Evolutionary conservation across 2,888 invertebrate species (phyloP).

Genomic region (Erpobdella octoculata): DNA sequence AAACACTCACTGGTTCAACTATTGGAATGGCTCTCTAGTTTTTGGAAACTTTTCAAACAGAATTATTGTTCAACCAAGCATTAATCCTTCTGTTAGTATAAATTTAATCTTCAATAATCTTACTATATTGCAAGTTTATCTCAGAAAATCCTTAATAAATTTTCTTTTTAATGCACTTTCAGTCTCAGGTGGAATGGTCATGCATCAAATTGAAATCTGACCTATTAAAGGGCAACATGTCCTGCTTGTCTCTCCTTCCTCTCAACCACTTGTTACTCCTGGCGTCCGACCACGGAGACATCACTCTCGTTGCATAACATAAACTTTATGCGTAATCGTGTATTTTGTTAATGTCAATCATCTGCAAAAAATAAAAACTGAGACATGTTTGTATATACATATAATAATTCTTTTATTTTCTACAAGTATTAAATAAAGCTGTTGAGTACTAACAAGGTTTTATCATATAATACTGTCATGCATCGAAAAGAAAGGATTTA

Average conservation of each 20-base stretch:
- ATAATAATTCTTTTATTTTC: not conserved
- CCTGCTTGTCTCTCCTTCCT: conserved; percentile 79
- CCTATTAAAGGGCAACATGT: conserved; percentile 80
- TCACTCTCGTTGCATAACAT: conserved; percentile 49
- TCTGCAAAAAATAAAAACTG: too few species aligned
- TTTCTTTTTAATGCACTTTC: not conserved
- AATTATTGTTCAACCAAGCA: conserved; percentile 42
- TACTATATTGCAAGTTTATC: too few species aligned
- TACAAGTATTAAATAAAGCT: too few species aligned
- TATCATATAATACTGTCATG: too few species aligned
- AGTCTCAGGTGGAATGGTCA: not conserved
- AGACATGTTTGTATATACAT: too few species aligned
- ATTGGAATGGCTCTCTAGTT: conserved; percentile 58
- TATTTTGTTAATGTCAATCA: not conserved
- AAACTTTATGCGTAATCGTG: not conserved
- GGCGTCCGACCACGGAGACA: conserved; percentile 80
- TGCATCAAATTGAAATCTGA: conserved; percentile 64
- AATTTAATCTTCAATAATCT: not conserved
- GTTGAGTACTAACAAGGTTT: too few species aligned
- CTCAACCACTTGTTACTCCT: conserved; percentile 78
- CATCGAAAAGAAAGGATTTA: too few species aligned
- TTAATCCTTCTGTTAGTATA: conserved; percentile 14
- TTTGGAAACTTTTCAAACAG: conserved; percentile 87
- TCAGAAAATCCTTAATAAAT: not conserved
- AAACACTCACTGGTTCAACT: conserved; percentile 69